Base-by-base conservation (phyloP, 2,797 vertebrate species). In the Phyllotis vaccarum region DNA sequence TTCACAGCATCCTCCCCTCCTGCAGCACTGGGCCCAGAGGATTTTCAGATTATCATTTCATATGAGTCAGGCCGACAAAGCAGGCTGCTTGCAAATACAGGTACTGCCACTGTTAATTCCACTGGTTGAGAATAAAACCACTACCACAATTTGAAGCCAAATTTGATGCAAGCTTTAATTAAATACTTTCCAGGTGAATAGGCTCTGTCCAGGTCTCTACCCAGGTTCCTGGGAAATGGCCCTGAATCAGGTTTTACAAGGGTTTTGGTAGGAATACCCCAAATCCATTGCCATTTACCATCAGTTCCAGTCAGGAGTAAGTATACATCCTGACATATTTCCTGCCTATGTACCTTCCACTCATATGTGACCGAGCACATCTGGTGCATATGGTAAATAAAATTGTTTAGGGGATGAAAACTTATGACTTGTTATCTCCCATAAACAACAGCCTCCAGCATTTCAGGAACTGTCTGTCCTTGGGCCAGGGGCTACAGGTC, bases 41-140 rank as follows among this genome's bases (percentile, higher is more conserved):
- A 98, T 62, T 99, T 99, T 95, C 98, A 74, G 91, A 98, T 99
- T 89, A 98, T 98, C 78, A 99, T 99, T 98, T 99, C 99, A 0
- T 99, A 99, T 96, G 98, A 98, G 75, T 98, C 98, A 75, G 98
- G 98, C 95, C 96, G 19, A 93, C 99, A 97, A 88, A 99, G 99
- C 81, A 81, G 52, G 87, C 98, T 99, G 95, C 97, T 99, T 70
- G 98, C 99, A 98, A 99, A 99, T 97, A 99, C 98, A 98, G 99
- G 99, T 99, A 98, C 97, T 97, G 75, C 49, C 14, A 2, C 70
- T 12, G 11, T 74, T 74, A 43, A 43, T 74, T 11, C 70, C 37
- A 24, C 11, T 5, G 10, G 11, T 40, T 24, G 70, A 43, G 70
- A 6, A 72, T 37, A 72, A 40, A 37, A 74, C 70, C 70, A 43